Evolutionary conservation across 2,797 vertebrate genomes (phyloP), one percentile per base, ranked within the genome.

Genomic region (Echiichthys vipera): DNA sequence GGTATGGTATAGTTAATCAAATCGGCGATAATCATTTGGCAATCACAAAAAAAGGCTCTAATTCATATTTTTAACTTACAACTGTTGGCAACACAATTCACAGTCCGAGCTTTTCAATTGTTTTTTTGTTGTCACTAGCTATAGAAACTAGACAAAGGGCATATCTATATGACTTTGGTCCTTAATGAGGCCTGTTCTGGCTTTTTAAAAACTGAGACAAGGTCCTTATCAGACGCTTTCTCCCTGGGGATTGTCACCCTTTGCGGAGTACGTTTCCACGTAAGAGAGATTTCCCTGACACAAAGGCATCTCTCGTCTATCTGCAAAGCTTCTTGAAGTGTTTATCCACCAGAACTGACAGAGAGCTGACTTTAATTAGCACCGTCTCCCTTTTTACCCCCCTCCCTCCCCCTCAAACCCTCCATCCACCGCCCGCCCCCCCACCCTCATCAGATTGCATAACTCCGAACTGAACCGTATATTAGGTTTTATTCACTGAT

Each of bases 311-410:
- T 91, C 85, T 89, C 86, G 81, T 93, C 90, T 92, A 90, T 92
- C 91, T 92, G 89, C 86, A 89, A 90, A 92, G 90, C 90, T 92
- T 90, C 91, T 89, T 91, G 90, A 93, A 92, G 91, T 94, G 93
- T 94, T 94, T 94, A 94, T 94, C 91, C 91, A 94, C 85, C 90
- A 93, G 93, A 93, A 93, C 90, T 93, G 93, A 94, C 93, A 93
- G 87, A 92, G 86, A 89, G 88, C 90, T 92, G 90, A 90, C 91
- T 93, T 93, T 94, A 94, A 94, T 94, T 94, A 94, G 92, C 91
- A 88, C 89, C 79, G 80, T 88, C 89, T 90, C 87, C 80, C 87
- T 91, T 91, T 90, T 87, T 85, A 74, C 43, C 43, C 65, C 57
- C 40, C 56, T 11, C 47, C 24, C n/a, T 18, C 27, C 14, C 27